Evolutionary conservation across 2,113 vertebrate species (phyloP).

Genomic region (Periophthalmus modestus): DNA sequence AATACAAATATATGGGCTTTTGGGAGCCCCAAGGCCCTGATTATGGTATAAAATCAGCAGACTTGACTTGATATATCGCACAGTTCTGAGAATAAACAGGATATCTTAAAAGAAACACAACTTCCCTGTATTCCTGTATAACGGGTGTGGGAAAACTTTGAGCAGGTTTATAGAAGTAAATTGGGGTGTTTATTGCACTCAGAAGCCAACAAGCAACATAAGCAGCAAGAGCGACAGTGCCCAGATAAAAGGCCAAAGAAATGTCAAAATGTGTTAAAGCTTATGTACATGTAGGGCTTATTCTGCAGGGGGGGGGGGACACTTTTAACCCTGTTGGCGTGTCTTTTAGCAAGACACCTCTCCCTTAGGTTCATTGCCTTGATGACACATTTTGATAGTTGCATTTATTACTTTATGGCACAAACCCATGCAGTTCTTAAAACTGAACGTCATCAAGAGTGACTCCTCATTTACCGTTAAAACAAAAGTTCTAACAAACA

Average conservation of each 20-base stretch:
- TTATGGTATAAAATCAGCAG: no score
- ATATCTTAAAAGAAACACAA: not conserved
- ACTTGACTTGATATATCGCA: no score
- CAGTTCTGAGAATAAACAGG: no score
- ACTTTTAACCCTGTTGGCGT: not conserved
- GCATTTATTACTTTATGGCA: not conserved
- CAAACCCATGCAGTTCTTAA: not conserved
- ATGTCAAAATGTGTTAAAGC: not conserved
- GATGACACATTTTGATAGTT: not conserved
- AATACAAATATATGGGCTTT: no score
- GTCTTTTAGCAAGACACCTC: not conserved
- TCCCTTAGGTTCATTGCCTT: not conserved
- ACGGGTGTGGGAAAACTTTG: not conserved
- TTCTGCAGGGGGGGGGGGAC: not conserved
- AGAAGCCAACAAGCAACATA: not conserved
- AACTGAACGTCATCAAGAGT: not conserved
- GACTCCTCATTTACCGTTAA: not conserved
- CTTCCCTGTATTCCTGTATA: no score
- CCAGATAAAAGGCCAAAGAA: not conserved
- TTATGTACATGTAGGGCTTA: not conserved
- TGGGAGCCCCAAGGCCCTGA: no score
- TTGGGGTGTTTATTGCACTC: constrained; percentile 2
- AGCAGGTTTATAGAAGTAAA: not conserved
- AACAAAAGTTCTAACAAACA: not conserved
- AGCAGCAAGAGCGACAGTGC: not conserved